Percentiles rank a stretch among this genome's conserved stretches.
phyloP scores from a whole-genome alignment of 2,113 vertebrate species.

The Hippoglossus stenolepis region DNA sequence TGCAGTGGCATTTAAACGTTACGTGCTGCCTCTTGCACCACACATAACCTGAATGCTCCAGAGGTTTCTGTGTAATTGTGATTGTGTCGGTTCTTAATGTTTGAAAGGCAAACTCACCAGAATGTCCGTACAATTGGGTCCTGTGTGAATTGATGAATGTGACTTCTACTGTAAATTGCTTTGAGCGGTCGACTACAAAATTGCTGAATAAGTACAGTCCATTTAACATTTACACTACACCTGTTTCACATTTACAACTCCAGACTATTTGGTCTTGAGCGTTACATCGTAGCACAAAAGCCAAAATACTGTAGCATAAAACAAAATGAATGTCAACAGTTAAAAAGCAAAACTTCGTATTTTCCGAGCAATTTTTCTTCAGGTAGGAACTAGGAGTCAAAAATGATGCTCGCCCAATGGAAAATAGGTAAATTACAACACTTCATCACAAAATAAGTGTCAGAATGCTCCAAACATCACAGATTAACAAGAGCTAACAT shows the following conservation, averaged over 20 bases:
- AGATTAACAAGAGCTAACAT: slow-evolving; percentile 59
- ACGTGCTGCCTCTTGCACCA: no score
- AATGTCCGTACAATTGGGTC: background rate
- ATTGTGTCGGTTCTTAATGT: background rate
- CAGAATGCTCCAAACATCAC: slow-evolving; percentile 35
- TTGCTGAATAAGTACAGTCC: background rate
- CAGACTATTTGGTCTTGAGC: background rate
- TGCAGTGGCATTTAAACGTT: no score
- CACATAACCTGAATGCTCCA: no score
- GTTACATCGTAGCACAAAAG: background rate
- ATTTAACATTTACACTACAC: slow-evolving; percentile 17
- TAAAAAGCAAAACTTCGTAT: slow-evolving; percentile 29
- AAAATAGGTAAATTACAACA: slow-evolving; percentile 47
- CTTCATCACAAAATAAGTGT: slow-evolving; percentile 59
- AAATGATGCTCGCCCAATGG: slow-evolving; percentile 17
- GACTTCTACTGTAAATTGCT: background rate
- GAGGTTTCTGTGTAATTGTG: no score
- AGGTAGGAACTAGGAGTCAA: background rate
- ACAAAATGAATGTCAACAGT: slow-evolving; percentile 2
- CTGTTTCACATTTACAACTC: slow-evolving; percentile 16
- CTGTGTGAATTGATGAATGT: background rate
- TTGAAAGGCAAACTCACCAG: background rate
- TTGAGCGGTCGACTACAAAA: background rate
- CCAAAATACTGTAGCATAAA: slow-evolving; percentile 1
- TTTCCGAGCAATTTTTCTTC: slow-evolving; percentile 44